Evolutionary conservation across 1,140 invertebrate species (phyloP).

Genomic region (Drosophila sp.): DNA sequence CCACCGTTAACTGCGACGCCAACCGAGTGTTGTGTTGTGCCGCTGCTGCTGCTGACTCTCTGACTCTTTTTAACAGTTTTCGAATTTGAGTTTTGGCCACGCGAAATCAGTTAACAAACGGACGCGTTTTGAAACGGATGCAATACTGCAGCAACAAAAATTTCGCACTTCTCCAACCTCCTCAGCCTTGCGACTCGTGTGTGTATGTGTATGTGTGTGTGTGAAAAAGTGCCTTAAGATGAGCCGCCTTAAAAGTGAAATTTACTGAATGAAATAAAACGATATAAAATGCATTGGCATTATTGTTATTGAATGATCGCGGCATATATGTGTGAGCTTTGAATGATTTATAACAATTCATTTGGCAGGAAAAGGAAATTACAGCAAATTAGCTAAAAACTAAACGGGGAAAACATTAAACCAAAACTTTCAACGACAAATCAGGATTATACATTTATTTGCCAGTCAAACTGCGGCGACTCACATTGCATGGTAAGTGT

Average conservation of each 20-base stretch:
- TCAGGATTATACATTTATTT: slow-evolving; percentile 23
- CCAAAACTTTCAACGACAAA: slow-evolving; percentile 9
- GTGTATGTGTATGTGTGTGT: neutral
- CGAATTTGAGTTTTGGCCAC: slow-evolving; percentile 75
- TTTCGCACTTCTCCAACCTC: slow-evolving; percentile 4
- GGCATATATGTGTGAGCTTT: slow-evolving; percentile 1
- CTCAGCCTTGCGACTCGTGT: neutral
- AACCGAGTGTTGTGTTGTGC: slow-evolving; percentile 1
- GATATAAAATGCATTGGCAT: slow-evolving; percentile 33
- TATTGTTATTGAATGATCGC: slow-evolving; percentile 54
- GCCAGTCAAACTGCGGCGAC: neutral
- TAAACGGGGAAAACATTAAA: slow-evolving; percentile 40
- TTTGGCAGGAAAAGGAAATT: slow-evolving; percentile 40
- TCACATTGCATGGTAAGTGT: slow-evolving; percentile 53
- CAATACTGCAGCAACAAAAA: slow-evolving; percentile 31
- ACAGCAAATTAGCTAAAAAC: slow-evolving; percentile 39
- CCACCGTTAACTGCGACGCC: slow-evolving; percentile 4
- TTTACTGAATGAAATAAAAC: slow-evolving; percentile 74
- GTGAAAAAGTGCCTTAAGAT: slow-evolving; percentile 41
- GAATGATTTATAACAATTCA: slow-evolving; percentile 3
- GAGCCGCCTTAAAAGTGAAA: slow-evolving; percentile 77
- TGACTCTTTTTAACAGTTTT: slow-evolving; percentile 61
- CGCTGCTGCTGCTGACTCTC: slow-evolving; percentile 31
- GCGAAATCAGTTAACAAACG: slow-evolving; percentile 83
- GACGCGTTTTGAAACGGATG: slow-evolving; percentile 80